Base-by-base conservation (phyloP, 2,888 invertebrate genomes). In the Euzetes globulus region DNA sequence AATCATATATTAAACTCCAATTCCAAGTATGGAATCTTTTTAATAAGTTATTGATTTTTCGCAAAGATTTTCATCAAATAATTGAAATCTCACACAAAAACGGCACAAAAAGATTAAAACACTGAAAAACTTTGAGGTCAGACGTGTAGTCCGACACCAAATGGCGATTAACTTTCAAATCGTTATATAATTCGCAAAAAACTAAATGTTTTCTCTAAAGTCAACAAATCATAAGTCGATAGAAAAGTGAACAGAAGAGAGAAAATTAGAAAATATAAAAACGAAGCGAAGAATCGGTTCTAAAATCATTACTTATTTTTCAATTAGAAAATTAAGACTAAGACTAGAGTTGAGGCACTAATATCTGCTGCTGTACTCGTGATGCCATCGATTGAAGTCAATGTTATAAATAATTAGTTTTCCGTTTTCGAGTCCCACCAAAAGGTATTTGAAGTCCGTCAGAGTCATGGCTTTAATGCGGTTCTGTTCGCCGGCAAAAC, bases 341-440 rank as follows among this genome's bases (percentile, higher is more conserved):
- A 11, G 68, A 68, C 68, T 68, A 68, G 68, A 68, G 22, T 68
- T 68, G 6, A 68, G 68, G 68, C 50, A 72, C 71, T 74, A 74
- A 45, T 71, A 74, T 58, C 74, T 70, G 58, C 71, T 74, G 41
- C 45, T 74, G 37, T 74, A 74, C 47, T 74, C 74, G 60, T 74
- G 75, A 72, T 76, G 75, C 76, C 76, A 76, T 29, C 75, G 74
- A 80, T 99, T 99, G 87, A 99, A 99, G 85, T 99, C 98, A 83
- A 99, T 96, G 86, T 99, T 97, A 86, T 98, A 98, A 80, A 99
- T 96, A 77, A 99, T 94, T 79, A 99, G 90, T 73, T 98, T 96
- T 73, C 99, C 99, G 79, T 97, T 94, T 75, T 96, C 94, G 75
- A 99, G 86, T 73, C 99, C 99, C 80, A 97, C 97, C 81, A 99